A percentile compares a stretch with the other conserved stretches of the same genome.
Conservation (phyloP, 2,797 vertebrate genomes). For the Nannoperca obscura region DNA sequence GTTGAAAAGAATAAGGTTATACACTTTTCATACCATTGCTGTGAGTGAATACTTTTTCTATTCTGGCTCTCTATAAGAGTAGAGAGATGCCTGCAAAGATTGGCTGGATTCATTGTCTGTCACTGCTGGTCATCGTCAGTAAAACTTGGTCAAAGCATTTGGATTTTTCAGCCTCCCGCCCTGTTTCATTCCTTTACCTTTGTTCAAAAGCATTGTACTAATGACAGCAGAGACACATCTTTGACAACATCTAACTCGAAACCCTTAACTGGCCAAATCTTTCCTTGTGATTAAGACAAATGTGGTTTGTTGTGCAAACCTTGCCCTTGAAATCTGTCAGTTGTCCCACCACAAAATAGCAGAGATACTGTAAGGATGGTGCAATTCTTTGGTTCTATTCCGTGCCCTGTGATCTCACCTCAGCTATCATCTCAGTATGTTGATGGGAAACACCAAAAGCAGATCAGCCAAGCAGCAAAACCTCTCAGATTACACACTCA, state of each 20-base stretch:
- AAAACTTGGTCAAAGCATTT: constrained; percentile 20
- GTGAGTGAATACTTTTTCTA: neutral
- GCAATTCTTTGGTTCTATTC: constrained; percentile 52
- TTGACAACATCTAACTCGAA: neutral
- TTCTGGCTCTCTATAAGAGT: neutral
- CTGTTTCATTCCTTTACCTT: constrained; percentile 20
- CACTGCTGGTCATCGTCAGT: constrained; percentile 35
- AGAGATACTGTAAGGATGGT: constrained; percentile 12
- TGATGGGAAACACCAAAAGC: constrained; percentile 54
- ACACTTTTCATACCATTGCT: neutral
- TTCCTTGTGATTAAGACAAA: neutral
- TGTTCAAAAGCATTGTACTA: constrained; percentile 24
- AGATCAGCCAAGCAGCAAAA: constrained; percentile 62
- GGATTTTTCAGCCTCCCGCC: constrained; percentile 17
- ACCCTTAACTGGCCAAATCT: neutral
- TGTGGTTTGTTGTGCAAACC: neutral
- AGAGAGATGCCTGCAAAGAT: constrained; percentile 16
- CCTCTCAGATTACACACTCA: constrained; percentile 42
- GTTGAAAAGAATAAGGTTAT: neutral
- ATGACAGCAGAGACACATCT: constrained; percentile 4
- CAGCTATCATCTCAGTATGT: constrained; percentile 47
- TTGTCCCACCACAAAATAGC: constrained; percentile 8
- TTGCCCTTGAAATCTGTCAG: constrained; percentile 26
- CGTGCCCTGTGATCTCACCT: constrained; percentile 65
- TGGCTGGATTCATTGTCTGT: constrained; percentile 60